Evolutionary conservation across 2,888 invertebrate species (phyloP).

Genomic region (Tryphoninae sp.): DNA sequence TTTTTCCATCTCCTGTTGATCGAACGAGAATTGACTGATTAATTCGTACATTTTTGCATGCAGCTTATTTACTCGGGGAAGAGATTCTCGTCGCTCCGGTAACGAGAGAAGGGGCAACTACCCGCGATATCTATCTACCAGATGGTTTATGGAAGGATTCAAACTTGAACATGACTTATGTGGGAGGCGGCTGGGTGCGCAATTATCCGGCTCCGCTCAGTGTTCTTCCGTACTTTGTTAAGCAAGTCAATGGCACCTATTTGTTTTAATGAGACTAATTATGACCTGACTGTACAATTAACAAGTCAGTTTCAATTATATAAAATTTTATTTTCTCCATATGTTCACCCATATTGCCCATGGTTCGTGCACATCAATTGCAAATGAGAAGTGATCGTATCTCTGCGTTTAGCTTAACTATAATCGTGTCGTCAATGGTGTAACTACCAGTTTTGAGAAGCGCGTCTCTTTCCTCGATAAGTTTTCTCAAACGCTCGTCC

Average conservation of each 20-base stretch:
- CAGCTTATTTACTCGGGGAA: slow-evolving; percentile 92
- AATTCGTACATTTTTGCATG: slow-evolving; percentile 62
- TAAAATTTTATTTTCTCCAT: slow-evolving; percentile 7
- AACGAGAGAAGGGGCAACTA: slow-evolving; percentile 84
- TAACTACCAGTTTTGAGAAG: slow-evolving; percentile 82
- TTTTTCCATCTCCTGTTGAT: too few relatives aligned
- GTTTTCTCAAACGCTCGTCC: slow-evolving; percentile 81
- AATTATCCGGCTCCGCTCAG: slow-evolving; percentile 87
- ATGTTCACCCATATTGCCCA: slow-evolving; percentile 16
- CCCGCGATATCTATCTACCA: slow-evolving; percentile 90
- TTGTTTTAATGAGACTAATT: neutral
- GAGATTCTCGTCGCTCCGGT: slow-evolving; percentile 91
- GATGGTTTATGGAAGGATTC: slow-evolving; percentile 88
- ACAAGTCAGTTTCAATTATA: neutral
- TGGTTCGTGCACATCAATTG: slow-evolving; percentile 52
- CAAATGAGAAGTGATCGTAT: slow-evolving; percentile 82
- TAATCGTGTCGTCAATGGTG: slow-evolving; percentile 81
- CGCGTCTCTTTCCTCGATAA: slow-evolving; percentile 82
- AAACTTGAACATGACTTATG: slow-evolving; percentile 76
- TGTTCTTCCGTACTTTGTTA: slow-evolving; percentile 86
- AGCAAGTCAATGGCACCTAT: slow-evolving; percentile 46
- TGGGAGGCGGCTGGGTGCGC: slow-evolving; percentile 85
- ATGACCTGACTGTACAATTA: too few relatives aligned
- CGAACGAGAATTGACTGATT: too few relatives aligned
- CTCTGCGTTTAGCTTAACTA: slow-evolving; percentile 83